phyloP scores from a whole-genome alignment of 2,113 vertebrate species.

The Eubucco bourcierii region DNA sequence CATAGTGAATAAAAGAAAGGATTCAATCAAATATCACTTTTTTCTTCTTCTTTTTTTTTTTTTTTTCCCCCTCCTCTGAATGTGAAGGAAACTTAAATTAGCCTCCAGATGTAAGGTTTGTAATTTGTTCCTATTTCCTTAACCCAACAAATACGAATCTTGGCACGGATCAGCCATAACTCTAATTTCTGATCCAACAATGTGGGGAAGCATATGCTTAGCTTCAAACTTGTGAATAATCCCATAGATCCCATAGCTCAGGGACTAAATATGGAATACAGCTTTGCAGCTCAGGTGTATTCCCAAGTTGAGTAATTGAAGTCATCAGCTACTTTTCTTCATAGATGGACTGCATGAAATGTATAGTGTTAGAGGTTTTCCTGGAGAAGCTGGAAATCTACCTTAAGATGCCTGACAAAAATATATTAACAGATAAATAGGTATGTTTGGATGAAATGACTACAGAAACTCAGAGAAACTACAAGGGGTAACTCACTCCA shows the following conservation, averaged over 20 bases:
- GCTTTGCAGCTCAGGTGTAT: slow-evolving; percentile 17
- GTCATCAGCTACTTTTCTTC: not conserved
- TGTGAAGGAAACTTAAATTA: not conserved
- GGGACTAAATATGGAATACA: not conserved
- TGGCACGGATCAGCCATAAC: not conserved
- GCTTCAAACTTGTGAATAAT: slow-evolving; percentile 2
- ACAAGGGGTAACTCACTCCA: rapidly evolving
- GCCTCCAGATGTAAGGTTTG: not conserved
- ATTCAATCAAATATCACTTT: not conserved
- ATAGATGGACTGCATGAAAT: not conserved
- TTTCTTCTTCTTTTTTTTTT: not conserved
- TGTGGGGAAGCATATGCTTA: not conserved
- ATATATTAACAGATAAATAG: not conserved
- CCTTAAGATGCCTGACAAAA: not conserved
- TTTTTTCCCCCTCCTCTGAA: not conserved
- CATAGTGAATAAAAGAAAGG: not conserved
- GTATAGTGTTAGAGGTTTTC: not conserved
- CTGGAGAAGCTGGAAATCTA: not conserved
- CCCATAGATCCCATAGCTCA: not conserved
- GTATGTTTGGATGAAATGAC: not conserved
- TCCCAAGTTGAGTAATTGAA: not conserved
- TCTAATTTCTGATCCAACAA: not conserved
- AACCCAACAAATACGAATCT: not conserved
- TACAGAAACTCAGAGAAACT: not conserved
- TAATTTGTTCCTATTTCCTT: not conserved